Evolutionary conservation across 1,140 invertebrate species (phyloP), one percentile per base, ranked within the genome.

Genomic region (Hyles euphorbiae): DNA sequence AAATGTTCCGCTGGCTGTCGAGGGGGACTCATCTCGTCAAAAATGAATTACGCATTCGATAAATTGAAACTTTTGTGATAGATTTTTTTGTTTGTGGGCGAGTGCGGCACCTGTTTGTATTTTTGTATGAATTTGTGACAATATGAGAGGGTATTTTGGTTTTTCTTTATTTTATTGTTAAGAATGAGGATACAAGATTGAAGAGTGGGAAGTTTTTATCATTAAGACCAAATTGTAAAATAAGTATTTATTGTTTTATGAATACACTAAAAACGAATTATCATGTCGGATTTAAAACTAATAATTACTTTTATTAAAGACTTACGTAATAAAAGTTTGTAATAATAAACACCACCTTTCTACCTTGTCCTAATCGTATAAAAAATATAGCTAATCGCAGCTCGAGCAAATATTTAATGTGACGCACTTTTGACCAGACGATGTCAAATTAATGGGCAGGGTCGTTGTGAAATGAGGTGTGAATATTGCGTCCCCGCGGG

Each of bases 391-490:
- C 60, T 57, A 68, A 70, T 64, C 66, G 61, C 7, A 62, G 58
- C 53, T 34, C 36, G 40, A 43, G 44, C 58, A 68, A 72, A 70
- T 65, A 63, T 61, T 72, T 63, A 60, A 70, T 70, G 69, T 67
- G 63, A 48, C 47, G 55, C 61, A 61, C 60, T 74, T 75, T 72
- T 68, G 61, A 63, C 63, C 67, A 58, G 60, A 45, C 66, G 66
- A 75, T 75, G 72, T 78, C 74, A 81, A 79, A 81, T 75, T 70
- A 79, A 74, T 70, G 71, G 77, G 73, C 69, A 67, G 72, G 74
- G 72, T 69, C 73, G 65, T 79, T 74, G 81, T 79, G 74, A 83
- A 87, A 84, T 84, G 84, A 85, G 81, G 82, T 87, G 84, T 87
- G 84, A 87, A 87, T 87, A 86, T 87, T 83, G 82, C 66, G 60